These are phyloP conservation scores for Apteryx owenii DNA, from an alignment of 2,113 vertebrate genomes.

Conservation along the genomic window DNA sequence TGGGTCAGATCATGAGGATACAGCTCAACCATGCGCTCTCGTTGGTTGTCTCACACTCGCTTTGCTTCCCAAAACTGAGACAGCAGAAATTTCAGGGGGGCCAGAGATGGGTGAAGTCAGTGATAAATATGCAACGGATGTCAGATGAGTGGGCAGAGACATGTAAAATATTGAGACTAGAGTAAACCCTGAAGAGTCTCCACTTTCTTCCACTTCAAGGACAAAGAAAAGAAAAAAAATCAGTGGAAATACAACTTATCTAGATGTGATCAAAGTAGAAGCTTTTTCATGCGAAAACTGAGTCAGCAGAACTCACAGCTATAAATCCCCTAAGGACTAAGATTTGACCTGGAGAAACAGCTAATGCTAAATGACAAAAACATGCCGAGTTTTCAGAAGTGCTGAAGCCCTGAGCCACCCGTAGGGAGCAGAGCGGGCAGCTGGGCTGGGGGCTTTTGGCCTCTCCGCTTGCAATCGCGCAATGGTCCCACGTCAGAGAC, in stretches of 20 bases:
- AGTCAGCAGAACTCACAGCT: neutral
- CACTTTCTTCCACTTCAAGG: neutral
- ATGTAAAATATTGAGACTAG: neutral
- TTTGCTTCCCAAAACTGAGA: neutral
- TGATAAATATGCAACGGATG: neutral
- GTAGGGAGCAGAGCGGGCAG: too few species aligned
- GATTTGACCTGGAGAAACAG: too few species aligned
- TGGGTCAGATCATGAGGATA: neutral
- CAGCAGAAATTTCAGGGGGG: neutral
- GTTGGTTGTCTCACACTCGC: neutral
- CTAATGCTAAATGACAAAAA: neutral
- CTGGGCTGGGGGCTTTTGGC: neutral
- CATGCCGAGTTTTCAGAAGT: neutral
- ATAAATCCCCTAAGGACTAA: neutral
- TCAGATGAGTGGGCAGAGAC: neutral
- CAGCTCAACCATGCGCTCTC: accelerated
- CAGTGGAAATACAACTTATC: neutral
- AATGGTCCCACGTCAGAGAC: neutral
- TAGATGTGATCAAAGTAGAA: neutral
- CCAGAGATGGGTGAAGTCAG: neutral
- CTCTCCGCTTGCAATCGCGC: neutral
- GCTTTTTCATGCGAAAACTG: neutral
- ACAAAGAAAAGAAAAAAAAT: neutral
- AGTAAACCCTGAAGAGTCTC: neutral
- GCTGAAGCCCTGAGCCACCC: too few species aligned